These are phyloP conservation scores for Agrochola lychnidis DNA, from an alignment of 2,888 invertebrate genomes.

Conservation along the genomic window DNA sequence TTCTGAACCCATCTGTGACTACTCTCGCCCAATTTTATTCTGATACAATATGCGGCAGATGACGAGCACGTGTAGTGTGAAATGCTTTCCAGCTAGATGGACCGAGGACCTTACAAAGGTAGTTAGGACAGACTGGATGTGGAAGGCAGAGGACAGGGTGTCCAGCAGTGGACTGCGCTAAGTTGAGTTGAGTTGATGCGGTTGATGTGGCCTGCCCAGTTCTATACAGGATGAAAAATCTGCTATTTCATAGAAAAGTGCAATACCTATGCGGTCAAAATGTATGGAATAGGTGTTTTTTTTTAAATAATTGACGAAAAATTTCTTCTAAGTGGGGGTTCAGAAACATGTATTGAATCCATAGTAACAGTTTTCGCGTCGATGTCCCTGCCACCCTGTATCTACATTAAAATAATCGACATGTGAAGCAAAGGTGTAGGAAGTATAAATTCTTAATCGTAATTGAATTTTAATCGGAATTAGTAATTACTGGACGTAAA, in stretches of 20 bases:
- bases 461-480: constrained; percentile 61
- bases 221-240: background rate
- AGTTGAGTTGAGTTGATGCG: background rate
- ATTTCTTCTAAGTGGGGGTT: no score
- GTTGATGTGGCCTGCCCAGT: background rate
- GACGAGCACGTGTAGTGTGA: background rate
- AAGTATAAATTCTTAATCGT: constrained; percentile 36
- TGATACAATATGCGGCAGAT: background rate
- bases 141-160: background rate
- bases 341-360: no score
- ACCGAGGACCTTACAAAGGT: background rate
- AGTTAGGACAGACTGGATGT: background rate
- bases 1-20: background rate
- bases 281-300: no score
- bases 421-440: background rate
- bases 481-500: constrained; percentile 7
- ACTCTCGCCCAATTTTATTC: background rate
- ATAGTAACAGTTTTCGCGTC: no score
- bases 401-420: background rate
- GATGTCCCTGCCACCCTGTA: no score
- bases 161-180: background rate
- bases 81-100: background rate
- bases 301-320: no score
- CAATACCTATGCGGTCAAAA: no score
- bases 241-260: no score